Percentiles rank a stretch among this genome's conserved stretches.
Conservation (phyloP, 2,888 invertebrate species). For the Crioceris asparagi region DNA sequence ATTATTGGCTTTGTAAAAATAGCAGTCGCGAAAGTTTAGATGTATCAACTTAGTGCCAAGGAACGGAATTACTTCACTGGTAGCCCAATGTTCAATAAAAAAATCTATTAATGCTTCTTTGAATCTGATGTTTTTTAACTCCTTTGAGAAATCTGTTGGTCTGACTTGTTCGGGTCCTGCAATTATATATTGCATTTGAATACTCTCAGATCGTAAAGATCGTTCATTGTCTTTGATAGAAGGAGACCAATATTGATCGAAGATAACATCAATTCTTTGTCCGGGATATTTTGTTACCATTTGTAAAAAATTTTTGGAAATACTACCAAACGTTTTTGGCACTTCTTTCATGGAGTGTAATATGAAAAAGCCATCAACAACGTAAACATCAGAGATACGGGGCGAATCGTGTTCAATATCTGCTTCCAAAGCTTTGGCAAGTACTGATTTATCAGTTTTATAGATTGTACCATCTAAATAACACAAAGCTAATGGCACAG, state of each 20-base stretch:
- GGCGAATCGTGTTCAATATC: conserved; percentile 4
- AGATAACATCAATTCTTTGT: conserved; percentile 7
- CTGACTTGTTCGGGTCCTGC: conserved; percentile 21
- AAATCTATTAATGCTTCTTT: no score
- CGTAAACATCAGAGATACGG: conserved; percentile 10
- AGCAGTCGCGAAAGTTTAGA: conserved; percentile 4
- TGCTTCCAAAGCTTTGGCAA: neutral
- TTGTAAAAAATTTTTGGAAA: conserved; percentile 14
- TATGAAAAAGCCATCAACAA: conserved; percentile 21
- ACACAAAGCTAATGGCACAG: conserved; percentile 19
- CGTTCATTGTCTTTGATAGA: conserved; percentile 11
- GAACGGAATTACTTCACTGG: conserved; percentile 21
- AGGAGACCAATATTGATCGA: conserved; percentile 9
- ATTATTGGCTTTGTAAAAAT: conserved; percentile 12
- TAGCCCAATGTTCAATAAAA: conserved; percentile 22
- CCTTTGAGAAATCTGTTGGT: conserved; percentile 10
- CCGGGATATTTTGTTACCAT: conserved; percentile 10
- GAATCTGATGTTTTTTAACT: conserved; percentile 20
- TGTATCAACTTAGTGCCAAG: conserved; percentile 7
- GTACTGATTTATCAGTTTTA: conserved; percentile 15
- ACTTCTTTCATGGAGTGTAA: conserved; percentile 20
- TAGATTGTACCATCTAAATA: conserved; percentile 19
- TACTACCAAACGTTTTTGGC: conserved; percentile 12
- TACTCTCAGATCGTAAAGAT: conserved; percentile 4
- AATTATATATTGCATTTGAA: conserved; percentile 17